A percentile compares a stretch with the other conserved stretches of the same genome.
Evolutionary conservation across 2,888 invertebrate species (phyloP).

Genomic region (Monochamus alternatus): DNA sequence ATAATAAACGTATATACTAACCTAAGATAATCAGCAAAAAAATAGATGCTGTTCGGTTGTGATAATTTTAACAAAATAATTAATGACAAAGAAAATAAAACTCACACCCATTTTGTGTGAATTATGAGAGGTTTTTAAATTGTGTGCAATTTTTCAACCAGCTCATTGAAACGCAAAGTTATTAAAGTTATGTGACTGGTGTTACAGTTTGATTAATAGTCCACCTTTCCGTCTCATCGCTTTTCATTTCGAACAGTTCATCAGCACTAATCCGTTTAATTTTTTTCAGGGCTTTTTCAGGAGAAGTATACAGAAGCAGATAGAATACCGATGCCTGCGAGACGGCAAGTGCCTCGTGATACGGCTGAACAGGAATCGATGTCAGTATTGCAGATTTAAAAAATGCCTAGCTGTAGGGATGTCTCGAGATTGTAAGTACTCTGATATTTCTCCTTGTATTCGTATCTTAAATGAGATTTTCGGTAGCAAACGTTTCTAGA

Average conservation of each 20-base stretch:
- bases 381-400: conserved; percentile 96
- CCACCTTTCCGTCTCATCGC: neutral
- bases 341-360: conserved; percentile 96
- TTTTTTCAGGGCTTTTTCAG: conserved; percentile 92
- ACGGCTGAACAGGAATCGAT: conserved; percentile 93
- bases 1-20: too few species aligned
- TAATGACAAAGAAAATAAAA: too few species aligned
- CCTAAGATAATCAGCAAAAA: too few species aligned
- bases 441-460: neutral
- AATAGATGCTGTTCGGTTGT: too few species aligned
- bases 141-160: too few species aligned
- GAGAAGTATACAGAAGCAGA: conserved; percentile 96
- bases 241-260: neutral
- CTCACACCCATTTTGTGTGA: too few species aligned
- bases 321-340: conserved; percentile 94
- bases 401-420: conserved; percentile 97
- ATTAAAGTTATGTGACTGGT: too few species aligned
- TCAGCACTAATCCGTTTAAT: conserved; percentile 35
- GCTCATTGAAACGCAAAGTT: too few species aligned
- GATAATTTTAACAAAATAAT: too few species aligned
- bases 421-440: conserved; percentile 95
- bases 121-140: too few species aligned
- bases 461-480: neutral
- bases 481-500: neutral
- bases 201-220: neutral